These are phyloP conservation scores for Aphodius granarius DNA, from an alignment of 2,888 invertebrate genomes.

Conservation along the genomic window DNA sequence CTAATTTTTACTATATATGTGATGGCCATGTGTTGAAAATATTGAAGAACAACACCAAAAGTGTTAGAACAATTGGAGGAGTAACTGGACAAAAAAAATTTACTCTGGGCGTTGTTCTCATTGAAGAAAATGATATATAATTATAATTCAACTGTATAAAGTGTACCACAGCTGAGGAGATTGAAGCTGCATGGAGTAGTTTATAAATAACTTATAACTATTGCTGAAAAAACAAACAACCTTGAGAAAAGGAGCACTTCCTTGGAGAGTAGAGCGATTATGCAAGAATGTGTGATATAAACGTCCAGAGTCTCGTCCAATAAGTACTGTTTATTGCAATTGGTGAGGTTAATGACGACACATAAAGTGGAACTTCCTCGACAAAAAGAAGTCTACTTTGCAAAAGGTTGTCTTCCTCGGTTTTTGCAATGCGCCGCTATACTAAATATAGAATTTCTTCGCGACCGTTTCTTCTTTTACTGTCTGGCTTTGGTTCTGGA, in stretches of 20 bases:
- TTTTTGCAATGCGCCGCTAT: conserved; percentile 9
- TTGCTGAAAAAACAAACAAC: not conserved
- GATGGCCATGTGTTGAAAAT: too few relatives aligned
- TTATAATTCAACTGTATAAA: not conserved
- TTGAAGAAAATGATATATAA: not conserved
- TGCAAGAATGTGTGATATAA: not conserved
- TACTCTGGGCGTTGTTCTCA: too few relatives aligned
- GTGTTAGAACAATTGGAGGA: too few relatives aligned
- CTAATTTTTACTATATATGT: too few relatives aligned
- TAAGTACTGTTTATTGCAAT: not conserved
- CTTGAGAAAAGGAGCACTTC: not conserved
- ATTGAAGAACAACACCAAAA: too few relatives aligned
- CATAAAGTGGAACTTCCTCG: conserved; percentile 6
- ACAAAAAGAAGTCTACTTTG: conserved; percentile 5
- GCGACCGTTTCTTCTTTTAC: not conserved
- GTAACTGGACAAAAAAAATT: too few relatives aligned
- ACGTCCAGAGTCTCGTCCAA: not conserved
- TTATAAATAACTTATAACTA: not conserved
- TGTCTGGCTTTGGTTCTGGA: conserved; percentile 4
- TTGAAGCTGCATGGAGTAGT: not conserved
- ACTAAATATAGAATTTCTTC: conserved; percentile 8
- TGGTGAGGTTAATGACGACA: conserved; percentile 6
- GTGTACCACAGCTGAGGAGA: not conserved
- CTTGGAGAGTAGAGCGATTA: not conserved
- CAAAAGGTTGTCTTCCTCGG: conserved; percentile 4